Evolutionary conservation across 2,113 vertebrate species (phyloP), one percentile per base, ranked within the genome.

Genomic region (Pseudorasbora parva): DNA sequence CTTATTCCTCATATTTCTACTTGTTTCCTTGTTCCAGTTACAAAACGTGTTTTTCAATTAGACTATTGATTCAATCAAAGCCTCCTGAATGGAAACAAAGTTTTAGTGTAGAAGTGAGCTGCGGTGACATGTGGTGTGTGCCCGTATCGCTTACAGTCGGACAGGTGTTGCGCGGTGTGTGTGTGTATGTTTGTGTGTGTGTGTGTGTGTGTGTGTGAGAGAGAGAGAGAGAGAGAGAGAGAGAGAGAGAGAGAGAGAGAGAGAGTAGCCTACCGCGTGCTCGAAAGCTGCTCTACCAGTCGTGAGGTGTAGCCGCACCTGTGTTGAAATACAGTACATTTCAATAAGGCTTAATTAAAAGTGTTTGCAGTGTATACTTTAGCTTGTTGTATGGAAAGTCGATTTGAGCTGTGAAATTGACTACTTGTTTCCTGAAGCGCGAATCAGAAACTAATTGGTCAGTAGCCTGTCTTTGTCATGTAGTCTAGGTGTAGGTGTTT

Each of bases 111-210:
- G 41, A 45, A 27, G 62, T 77, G 51, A 69, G 57, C 60, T 69
- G 64, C 47, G 47, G 79, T 66, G 78, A 81, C 79, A 69, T 68
- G 79, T 69, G 79, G 47, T 81, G 79, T 69, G 45, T 69, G 79
- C 19, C 4, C 37, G 80, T 69, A 78, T 33, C n/a, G 54, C 73
- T 78, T 82, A 21, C 74, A 49, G 80, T 72, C 41, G 75, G 75
- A 79, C 85, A 86, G 75, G 85, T 86, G 85, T 71, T 79, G 68
- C 81, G 30, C 68, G 54, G 45, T 5, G 47, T 37, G 5, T 0
- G 33, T 33, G 56, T 25, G 30, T 60, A 4, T 25, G 21, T 21
- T 0, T 37, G 5, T 6, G 33, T 17, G 54, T 23, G 51, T 15
- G 30, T 59, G 56, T 19, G 74, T 57, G 33, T 37, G 33, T 17